Percentiles rank a stretch among this genome's conserved stretches.
Conservation (phyloP, 2,113 vertebrate species). For the Ibidorhyncha struthersii region DNA sequence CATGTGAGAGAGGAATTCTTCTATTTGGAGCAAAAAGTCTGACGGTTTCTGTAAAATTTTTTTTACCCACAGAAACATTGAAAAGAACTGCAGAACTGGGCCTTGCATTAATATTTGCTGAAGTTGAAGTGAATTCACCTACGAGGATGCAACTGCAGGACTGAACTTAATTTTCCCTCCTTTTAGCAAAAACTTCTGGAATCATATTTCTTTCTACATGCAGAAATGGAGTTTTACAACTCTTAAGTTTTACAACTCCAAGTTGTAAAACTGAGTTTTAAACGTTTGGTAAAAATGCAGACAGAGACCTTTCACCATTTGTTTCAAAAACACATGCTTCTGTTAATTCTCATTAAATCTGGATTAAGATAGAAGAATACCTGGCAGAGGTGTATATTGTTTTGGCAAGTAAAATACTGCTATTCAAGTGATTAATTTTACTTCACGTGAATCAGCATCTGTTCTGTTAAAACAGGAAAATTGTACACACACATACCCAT, state of each 20-base stretch:
- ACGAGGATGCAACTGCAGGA: background rate
- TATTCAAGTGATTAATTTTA: conserved; percentile 29
- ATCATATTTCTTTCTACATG: conserved; percentile 32
- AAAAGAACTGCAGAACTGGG: background rate
- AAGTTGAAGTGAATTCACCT: conserved; percentile 12
- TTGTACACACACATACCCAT: background rate
- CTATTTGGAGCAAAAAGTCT: background rate
- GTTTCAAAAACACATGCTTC: background rate
- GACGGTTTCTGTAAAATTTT: background rate
- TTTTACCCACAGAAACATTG: background rate
- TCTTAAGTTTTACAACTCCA: background rate
- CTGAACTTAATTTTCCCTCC: background rate
- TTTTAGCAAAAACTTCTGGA: conserved; percentile 35
- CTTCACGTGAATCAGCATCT: conserved; percentile 8
- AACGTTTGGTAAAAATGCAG: conserved; percentile 37
- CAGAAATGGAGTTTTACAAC: conserved; percentile 30
- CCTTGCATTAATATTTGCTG: conserved; percentile 20
- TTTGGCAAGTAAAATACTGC: background rate
- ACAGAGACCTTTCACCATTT: background rate
- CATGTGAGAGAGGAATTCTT: background rate
- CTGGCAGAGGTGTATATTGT: conserved; percentile 26
- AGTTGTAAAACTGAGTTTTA: conserved; percentile 36
- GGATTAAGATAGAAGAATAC: conserved; percentile 20
- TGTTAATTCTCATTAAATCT: conserved; percentile 40
- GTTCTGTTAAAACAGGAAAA: background rate